Evolutionary conservation across 1,140 invertebrate species (phyloP).

Genomic region (Drosophila mayri): DNA sequence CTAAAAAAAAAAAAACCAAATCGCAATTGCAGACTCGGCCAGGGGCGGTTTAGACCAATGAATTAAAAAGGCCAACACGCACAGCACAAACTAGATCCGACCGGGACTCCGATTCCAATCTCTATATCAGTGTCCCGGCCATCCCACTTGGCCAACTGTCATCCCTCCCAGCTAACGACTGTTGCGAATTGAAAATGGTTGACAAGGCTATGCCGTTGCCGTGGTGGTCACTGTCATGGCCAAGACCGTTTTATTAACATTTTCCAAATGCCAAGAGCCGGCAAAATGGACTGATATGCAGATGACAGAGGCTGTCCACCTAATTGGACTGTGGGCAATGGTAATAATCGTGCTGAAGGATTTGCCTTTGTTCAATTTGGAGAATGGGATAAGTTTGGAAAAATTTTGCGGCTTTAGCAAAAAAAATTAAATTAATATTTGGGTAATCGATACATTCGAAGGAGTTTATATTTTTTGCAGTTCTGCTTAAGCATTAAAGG

Average conservation of each 20-base stretch:
- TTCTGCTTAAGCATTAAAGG: neutral
- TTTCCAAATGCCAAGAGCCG: slow-evolving; percentile 58
- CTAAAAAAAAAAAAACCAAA: slow-evolving; percentile 48
- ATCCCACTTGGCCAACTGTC: neutral
- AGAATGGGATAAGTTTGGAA: neutral
- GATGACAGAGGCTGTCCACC: slow-evolving; percentile 46
- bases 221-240: slow-evolving; percentile 63
- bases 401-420: too few species aligned
- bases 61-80: slow-evolving; percentile 54
- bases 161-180: slow-evolving; percentile 36
- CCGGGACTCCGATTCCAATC: slow-evolving; percentile 23
- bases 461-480: too few species aligned
- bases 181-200: slow-evolving; percentile 46
- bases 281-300: slow-evolving; percentile 44
- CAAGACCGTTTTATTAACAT: slow-evolving; percentile 65
- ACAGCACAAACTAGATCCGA: slow-evolving; percentile 43
- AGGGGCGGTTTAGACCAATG: slow-evolving; percentile 42
- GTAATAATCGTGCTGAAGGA: slow-evolving; percentile 46
- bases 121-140: slow-evolving; percentile 26
- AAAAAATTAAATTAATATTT: too few species aligned
- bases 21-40: slow-evolving; percentile 41
- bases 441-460: too few species aligned
- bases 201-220: slow-evolving; percentile 58
- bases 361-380: slow-evolving; percentile 7
- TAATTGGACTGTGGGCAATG: slow-evolving; percentile 62